Conservation (phyloP, 2,113 vertebrate species). For the Centropristis striata region DNA sequence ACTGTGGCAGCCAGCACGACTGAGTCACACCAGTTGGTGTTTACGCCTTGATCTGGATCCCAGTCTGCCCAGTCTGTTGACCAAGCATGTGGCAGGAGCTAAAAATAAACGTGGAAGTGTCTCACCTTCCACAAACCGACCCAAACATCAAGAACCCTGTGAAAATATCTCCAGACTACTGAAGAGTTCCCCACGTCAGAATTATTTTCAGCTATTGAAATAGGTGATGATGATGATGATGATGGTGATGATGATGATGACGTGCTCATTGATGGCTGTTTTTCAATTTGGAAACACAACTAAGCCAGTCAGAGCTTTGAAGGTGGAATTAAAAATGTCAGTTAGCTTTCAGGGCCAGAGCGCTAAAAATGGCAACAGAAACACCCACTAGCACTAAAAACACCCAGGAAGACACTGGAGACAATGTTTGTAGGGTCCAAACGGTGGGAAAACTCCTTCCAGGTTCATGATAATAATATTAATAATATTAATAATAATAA, state of each 20-base stretch:
- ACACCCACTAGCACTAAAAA: too few relatives aligned
- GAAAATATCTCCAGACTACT: not conserved
- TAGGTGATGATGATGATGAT: too few relatives aligned
- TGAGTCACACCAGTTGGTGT: constrained; percentile 35
- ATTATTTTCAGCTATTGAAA: not conserved
- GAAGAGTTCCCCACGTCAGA: not conserved
- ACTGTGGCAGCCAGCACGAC: constrained; percentile 10
- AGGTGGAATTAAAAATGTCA: not conserved
- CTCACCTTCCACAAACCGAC: not conserved
- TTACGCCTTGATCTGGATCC: constrained; percentile 11
- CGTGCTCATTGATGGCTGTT: not conserved
- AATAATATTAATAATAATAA: too few relatives aligned
- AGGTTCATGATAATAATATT: too few relatives aligned
- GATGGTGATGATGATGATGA: not conserved
- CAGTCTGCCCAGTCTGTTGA: constrained; percentile 7
- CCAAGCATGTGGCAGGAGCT: constrained; percentile 5
- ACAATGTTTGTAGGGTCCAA: too few relatives aligned
- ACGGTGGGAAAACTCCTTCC: too few relatives aligned
- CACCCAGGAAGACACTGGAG: not conserved
- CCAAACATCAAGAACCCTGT: not conserved
- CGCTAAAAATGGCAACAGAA: not conserved
- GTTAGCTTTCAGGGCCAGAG: not conserved
- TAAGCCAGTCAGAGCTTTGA: not conserved
- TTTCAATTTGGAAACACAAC: not conserved
- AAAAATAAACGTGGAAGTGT: constrained; percentile 6